Percentiles rank a stretch among this genome's conserved stretches.
Evolutionary conservation across 2,113 vertebrate genomes (phyloP).

Genomic region (Barbus barbus): DNA sequence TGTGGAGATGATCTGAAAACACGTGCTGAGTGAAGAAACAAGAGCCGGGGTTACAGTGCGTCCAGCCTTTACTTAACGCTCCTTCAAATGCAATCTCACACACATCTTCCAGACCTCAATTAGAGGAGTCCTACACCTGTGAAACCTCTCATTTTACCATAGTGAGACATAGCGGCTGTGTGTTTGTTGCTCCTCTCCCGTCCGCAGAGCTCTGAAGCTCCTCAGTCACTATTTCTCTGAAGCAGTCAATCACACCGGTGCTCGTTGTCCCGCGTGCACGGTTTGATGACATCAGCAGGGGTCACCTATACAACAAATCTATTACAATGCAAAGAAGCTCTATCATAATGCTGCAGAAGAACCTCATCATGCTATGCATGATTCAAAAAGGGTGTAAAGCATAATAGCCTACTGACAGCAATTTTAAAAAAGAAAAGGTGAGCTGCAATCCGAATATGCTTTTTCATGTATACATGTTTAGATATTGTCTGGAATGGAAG

Average conservation of each 20-base stretch:
- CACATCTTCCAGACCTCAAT: slow-evolving; percentile 45
- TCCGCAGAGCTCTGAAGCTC: slow-evolving; percentile 90
- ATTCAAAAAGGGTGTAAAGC: not conserved
- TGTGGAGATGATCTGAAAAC: slow-evolving; percentile 95
- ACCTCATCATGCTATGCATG: not conserved
- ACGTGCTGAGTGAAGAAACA: slow-evolving; percentile 77
- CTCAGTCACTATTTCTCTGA: too few relatives aligned
- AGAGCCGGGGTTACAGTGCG: not conserved
- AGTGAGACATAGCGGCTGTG: slow-evolving; percentile 22
- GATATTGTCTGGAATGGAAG: not conserved
- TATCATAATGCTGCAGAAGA: not conserved
- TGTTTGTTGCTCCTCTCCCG: slow-evolving; percentile 79
- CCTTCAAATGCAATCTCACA: slow-evolving; percentile 15
- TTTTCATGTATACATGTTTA: not conserved
- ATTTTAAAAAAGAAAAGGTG: not conserved
- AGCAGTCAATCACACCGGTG: too few relatives aligned
- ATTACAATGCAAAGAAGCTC: slow-evolving; percentile 49
- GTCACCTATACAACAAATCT: slow-evolving; percentile 80
- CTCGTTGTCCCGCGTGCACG: slow-evolving; percentile 93
- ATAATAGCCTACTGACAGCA: not conserved
- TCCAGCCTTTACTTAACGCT: slow-evolving; percentile 15
- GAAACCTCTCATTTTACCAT: slow-evolving; percentile 52
- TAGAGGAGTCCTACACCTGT: slow-evolving; percentile 54
- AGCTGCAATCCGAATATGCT: not conserved
- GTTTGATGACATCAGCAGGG: slow-evolving; percentile 99